Conservation (phyloP, 2,113 vertebrate genomes). For the Nestor notabilis region DNA sequence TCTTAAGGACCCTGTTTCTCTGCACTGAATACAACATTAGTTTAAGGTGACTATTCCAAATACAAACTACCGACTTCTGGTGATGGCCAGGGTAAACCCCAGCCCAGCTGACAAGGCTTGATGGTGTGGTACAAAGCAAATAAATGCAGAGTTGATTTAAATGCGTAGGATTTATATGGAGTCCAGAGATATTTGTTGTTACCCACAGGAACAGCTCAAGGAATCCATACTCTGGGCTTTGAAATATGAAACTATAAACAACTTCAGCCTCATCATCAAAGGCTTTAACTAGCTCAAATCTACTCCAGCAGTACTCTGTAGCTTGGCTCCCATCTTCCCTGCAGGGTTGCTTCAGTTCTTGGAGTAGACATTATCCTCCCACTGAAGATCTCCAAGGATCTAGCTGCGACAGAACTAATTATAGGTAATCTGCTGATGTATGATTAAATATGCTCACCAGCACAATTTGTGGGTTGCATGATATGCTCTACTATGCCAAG, state of each 20-base stretch:
- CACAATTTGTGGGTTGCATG: neutral
- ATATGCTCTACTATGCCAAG: neutral
- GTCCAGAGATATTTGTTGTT: neutral
- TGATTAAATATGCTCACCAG: neutral
- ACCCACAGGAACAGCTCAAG: neutral
- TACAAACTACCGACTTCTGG: neutral
- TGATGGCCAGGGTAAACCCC: neutral
- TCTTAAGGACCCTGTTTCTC: neutral
- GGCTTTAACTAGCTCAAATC: neutral
- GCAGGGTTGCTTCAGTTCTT: neutral
- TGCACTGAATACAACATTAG: neutral
- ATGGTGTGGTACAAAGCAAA: neutral
- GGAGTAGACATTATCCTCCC: neutral
- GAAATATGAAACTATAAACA: neutral
- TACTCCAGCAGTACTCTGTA: neutral
- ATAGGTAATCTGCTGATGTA: neutral
- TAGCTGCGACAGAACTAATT: conserved; percentile 4
- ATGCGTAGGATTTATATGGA: neutral
- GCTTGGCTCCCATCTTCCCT: neutral
- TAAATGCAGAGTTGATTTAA: neutral
- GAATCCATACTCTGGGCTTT: neutral
- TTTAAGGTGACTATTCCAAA: neutral
- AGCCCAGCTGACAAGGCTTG: neutral
- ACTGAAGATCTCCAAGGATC: neutral
- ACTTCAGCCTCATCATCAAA: neutral